Conservation (phyloP, 2,888 invertebrate genomes). For the Pandemis corylana region DNA sequence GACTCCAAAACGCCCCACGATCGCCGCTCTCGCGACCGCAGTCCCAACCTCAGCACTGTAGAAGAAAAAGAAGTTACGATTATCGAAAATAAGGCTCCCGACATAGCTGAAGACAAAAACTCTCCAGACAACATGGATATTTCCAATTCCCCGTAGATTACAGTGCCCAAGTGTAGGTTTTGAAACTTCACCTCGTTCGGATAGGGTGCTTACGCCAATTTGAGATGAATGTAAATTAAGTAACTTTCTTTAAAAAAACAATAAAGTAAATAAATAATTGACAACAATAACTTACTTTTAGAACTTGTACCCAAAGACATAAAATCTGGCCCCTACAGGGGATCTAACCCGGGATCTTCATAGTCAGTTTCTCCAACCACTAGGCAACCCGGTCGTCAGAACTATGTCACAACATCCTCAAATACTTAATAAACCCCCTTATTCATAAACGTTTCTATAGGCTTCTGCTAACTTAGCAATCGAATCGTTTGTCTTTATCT, state of each 20-base stretch:
- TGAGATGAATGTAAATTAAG: conserved; percentile 6
- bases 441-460: too few species aligned
- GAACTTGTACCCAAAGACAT: not conserved
- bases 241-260: not conserved
- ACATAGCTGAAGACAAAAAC: conserved; percentile 82
- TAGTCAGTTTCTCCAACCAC: too few species aligned
- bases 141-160: conserved; percentile 88
- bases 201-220: not conserved
- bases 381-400: too few species aligned
- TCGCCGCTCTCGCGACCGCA: conserved; percentile 71
- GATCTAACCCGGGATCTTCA: too few species aligned
- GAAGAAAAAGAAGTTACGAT: conserved; percentile 62
- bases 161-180: not conserved
- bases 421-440: too few species aligned
- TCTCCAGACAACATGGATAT: conserved; percentile 92
- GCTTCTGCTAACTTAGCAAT: too few species aligned
- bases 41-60: conserved; percentile 64
- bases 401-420: too few species aligned
- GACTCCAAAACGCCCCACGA: conserved; percentile 76
- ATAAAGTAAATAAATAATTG: not conserved
- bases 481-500: too few species aligned
- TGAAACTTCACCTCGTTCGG: not conserved
- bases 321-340: too few species aligned
- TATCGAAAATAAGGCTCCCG: conserved; percentile 61
- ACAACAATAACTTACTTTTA: not conserved